Evolutionary conservation across 2,113 vertebrate genomes (phyloP), one percentile per base, ranked within the genome.

Genomic region (Ammodytes dubius): DNA sequence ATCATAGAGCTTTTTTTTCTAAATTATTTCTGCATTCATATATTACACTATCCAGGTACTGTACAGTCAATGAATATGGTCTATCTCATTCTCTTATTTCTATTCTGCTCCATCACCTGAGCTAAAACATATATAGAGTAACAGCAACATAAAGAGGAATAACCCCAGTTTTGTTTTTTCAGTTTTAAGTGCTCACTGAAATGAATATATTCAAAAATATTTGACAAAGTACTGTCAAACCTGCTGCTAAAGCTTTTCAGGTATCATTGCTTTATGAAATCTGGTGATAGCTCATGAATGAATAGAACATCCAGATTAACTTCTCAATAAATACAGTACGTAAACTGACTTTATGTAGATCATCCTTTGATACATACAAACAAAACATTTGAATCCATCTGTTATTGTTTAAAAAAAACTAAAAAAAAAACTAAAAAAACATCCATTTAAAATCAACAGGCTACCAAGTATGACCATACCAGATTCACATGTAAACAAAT

Each of bases 241-340:
- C 77, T 82, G 81, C 58, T 73, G 49, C 73, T 68, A 39, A 74
- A 65, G 57, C 79, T 67, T 35, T 59, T 81, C 59, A 71, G 63
- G 74, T 68, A n/a, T 79, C 53, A 42, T 83, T 79, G 87, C 80
- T 87, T 83, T 61, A 70, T 49, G 84, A 73, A 73, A 83, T 84
- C 81, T 87, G 79, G 43, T 84, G 84, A 79, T 83, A 81, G 77
- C 78, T 87, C 77, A 80, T 84, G 88, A 86, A 92, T 91, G 89
- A 91, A 92, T 84, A 85, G 87, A 58, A 77, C 79, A 86, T 91
- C 63, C 77, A 80, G 74, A 89, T 87, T 72, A 89, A 88, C 87
- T 80, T 82, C 64, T 65, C 73, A 77, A 74, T 81, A 82, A 83
- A 88, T 78, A 81, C 70, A 58, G 42, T 67, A 79, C 78, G 53